phyloP scores from a whole-genome alignment of 2,113 vertebrate species.

The Grallaria varia region DNA sequence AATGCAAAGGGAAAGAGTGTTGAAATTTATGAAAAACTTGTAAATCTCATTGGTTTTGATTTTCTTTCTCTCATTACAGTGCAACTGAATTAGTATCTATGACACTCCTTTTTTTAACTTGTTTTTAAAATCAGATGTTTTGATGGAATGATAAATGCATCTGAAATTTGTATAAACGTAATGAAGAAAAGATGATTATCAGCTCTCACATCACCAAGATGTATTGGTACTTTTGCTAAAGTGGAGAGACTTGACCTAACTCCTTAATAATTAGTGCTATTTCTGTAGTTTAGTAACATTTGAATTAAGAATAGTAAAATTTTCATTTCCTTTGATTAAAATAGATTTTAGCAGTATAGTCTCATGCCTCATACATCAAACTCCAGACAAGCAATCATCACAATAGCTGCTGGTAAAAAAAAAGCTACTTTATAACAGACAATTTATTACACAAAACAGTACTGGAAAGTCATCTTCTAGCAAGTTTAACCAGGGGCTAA shows the following conservation, averaged over 20 bases:
- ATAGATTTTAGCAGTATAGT: background rate
- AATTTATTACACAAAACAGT: background rate
- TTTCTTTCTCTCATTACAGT: background rate
- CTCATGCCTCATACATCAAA: background rate
- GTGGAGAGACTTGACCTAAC: background rate
- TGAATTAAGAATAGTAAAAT: background rate
- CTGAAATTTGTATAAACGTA: background rate
- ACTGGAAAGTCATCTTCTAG: background rate
- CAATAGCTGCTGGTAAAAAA: background rate
- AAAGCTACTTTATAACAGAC: background rate
- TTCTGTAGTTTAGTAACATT: background rate
- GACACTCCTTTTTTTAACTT: background rate
- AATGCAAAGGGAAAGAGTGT: background rate
- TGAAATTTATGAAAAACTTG: background rate
- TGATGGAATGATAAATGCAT: background rate
- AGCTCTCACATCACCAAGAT: background rate
- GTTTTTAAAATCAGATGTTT: background rate
- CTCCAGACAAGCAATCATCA: background rate
- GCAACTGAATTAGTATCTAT: background rate
- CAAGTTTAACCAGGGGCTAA: background rate
- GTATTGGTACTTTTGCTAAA: background rate
- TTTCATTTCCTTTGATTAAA: background rate
- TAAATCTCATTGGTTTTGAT: background rate
- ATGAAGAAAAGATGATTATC: background rate
- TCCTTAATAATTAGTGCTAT: background rate